Evolutionary conservation across 2,888 invertebrate species (phyloP).

Genomic region (Parasteatoda lunata): DNA sequence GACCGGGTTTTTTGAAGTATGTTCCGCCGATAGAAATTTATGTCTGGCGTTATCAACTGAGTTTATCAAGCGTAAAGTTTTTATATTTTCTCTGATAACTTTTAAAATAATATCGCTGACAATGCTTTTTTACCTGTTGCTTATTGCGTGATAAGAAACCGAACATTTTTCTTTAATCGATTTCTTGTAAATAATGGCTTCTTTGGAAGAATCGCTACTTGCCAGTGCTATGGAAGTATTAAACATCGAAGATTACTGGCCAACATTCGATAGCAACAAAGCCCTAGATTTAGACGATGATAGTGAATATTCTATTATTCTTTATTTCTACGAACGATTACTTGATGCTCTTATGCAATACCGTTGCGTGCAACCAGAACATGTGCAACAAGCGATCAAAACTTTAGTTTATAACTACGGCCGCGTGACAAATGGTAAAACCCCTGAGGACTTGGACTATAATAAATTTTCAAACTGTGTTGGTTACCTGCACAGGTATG

Average conservation of each 20-base stretch:
- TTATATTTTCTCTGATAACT: too few relatives aligned
- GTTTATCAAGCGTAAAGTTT: too few relatives aligned
- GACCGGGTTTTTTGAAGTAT: too few relatives aligned
- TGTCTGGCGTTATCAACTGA: too few relatives aligned
- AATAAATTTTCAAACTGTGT: constrained; percentile 30
- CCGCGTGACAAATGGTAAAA: constrained; percentile 14
- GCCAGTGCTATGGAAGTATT: constrained; percentile 40
- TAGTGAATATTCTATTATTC: constrained; percentile 46
- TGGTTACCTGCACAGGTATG: constrained; percentile 44
- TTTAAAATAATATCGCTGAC: too few relatives aligned
- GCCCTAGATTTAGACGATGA: constrained; percentile 21
- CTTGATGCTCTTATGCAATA: constrained; percentile 12
- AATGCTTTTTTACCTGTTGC: too few relatives aligned
- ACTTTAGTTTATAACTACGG: constrained; percentile 35
- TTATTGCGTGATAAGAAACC: too few relatives aligned
- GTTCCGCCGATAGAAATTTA: too few relatives aligned
- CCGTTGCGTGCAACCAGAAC: background rate
- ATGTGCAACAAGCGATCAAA: constrained; percentile 13
- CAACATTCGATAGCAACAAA: constrained; percentile 28
- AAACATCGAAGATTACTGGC: constrained; percentile 52
- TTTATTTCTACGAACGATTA: constrained; percentile 38
- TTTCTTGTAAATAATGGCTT: constrained; percentile 14
- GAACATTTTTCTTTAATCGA: too few relatives aligned
- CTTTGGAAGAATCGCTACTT: constrained; percentile 39
- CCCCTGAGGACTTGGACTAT: constrained; percentile 37